Evolutionary conservation across 37 sponge, comb jelly and placozoan genomes (phyloP), one percentile per base, ranked within the genome.

Genomic region (Cladorhizidae sp.): DNA sequence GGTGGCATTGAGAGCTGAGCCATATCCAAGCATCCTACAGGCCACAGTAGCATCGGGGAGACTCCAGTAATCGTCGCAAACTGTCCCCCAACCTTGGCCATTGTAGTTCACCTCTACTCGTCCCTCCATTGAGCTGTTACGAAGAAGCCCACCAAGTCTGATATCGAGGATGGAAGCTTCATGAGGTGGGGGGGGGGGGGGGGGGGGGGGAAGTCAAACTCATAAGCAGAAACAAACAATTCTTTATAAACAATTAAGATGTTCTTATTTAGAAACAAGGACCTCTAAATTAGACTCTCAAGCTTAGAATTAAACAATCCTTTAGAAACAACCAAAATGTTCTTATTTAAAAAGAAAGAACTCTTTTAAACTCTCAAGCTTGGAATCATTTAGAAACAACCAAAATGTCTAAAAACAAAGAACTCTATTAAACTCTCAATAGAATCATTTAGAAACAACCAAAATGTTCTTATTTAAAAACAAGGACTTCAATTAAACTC

Each of bases 71-170:
- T 88, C 78, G 22, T 80, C 83, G 61, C 88, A 86, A 23, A 90
- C 33, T 3, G 82, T 86, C 57, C 88, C 88, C 88, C 88, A 81
- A 12, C 77, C 67, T 29, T 26, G 18, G 2, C 77, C 72, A 32
- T 80, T 75, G 57, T 81, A 87, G 75, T 80, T 80, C 28, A 87
- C 76, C 49, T 86, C 82, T 50, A 87, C 83, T 6, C 88, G 75
- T 25, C 85, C 77, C 36, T 56, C 69, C 3, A 40, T 20, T 41
- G 17, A 22, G 65, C 11, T 42, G 26, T 14, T 21, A 18, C 50
- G 64, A 40, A 33, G 50, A 39, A 43, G 23, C 17, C 83, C 83
- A 35, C 29, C 32, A 5, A 83, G 57, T 41, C 75, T 39, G 29
- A 83, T 49, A 39, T 75, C 28, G 8, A 83, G 54, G 7, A 17